A percentile compares a stretch with the other conserved stretches of the same genome.
phyloP scores from a whole-genome alignment of 2,888 invertebrate genomes.

The Drosophila picticornis region DNA sequence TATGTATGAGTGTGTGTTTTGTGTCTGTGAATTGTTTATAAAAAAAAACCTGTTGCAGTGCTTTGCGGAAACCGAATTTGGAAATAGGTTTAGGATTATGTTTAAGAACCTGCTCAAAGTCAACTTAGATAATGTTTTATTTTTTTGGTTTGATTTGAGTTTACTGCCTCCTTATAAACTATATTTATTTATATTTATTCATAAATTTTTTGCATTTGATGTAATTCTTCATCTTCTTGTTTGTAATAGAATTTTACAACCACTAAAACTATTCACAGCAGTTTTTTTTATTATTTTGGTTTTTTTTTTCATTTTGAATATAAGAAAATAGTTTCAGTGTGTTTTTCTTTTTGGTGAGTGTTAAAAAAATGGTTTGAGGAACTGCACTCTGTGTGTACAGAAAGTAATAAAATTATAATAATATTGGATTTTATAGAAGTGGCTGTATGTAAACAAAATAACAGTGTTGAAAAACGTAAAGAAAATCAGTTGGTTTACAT shows the following conservation, averaged over 20 bases:
- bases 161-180: conserved; percentile 68
- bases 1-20: conserved; percentile 10
- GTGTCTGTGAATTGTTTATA: conserved; percentile 18
- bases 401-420: conserved; percentile 12
- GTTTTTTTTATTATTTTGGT: conserved; percentile 49
- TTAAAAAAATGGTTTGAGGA: conserved; percentile 9
- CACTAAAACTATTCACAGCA: conserved; percentile 85
- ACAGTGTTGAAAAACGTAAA: conserved; percentile 36
- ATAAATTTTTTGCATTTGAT: conserved; percentile 33
- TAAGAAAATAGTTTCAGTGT: conserved; percentile 55
- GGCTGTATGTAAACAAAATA: conserved; percentile 42
- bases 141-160: conserved; percentile 29
- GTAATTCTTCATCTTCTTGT: conserved; percentile 33
- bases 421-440: conserved; percentile 23
- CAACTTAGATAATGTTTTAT: conserved; percentile 12
- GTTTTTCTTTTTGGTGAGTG: conserved; percentile 6
- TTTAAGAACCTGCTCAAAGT: conserved; percentile 14
- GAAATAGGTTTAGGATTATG: conserved; percentile 32
- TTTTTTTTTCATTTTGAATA: conserved; percentile 37
- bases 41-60: conserved; percentile 52
- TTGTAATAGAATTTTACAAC: conserved; percentile 78
- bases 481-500: conserved; percentile 12
- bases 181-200: conserved; percentile 53
- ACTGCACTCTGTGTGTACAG: conserved; percentile 17
- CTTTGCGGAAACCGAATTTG: conserved; percentile 66